Evolutionary conservation across 2,888 invertebrate genomes (phyloP), one percentile per base, ranked within the genome.

Genomic region (Muscina levida): DNA sequence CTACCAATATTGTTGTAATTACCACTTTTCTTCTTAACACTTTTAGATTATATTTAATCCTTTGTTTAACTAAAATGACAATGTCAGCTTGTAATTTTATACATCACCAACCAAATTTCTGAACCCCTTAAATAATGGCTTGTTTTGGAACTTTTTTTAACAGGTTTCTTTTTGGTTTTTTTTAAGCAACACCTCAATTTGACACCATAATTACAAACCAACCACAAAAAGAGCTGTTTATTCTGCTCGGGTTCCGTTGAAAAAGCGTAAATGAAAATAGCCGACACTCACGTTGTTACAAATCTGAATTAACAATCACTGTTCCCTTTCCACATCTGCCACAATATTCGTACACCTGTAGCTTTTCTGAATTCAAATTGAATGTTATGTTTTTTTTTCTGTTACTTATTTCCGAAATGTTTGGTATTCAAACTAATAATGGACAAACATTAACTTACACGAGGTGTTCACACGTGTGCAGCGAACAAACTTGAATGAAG

Each of bases 401-500:
- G 2, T 26, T 44, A 19, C n/a, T 39, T 57, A n/a, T 59, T 59
- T 42, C 39, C 39, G 62, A 62, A 62, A 42, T 62, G 62, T 42
- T 11, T 17, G 39, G 42, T 5, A 62, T 62, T 42, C 42, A 39
- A 19, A 39, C 62, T 19, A 42, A 62, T 37, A 39, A 22, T 42
- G 42, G 26, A 42, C 62, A 39, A 37, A 19, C 13, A 59, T 17
- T 59, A 24, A 57, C 57, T 57, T 6, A 15, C 51, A 51, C 51
- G 53, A 65, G 31, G 13, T 65, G 8, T 59, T 22, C 51, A 73
- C 74, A 59, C 80, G 77, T 77, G 77, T 77, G 80, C 71, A 81
- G 71, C 56, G 77, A 81, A 81, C 80, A 77, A 46, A 71, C 77
- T 73, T 77, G 80, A 81, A 81, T 81, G 80, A 81, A 77, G 74